Evolutionary conservation across 2,888 invertebrate genomes (phyloP), one percentile per base, ranked within the genome.

Genomic region (Drosophila pegasa): DNA sequence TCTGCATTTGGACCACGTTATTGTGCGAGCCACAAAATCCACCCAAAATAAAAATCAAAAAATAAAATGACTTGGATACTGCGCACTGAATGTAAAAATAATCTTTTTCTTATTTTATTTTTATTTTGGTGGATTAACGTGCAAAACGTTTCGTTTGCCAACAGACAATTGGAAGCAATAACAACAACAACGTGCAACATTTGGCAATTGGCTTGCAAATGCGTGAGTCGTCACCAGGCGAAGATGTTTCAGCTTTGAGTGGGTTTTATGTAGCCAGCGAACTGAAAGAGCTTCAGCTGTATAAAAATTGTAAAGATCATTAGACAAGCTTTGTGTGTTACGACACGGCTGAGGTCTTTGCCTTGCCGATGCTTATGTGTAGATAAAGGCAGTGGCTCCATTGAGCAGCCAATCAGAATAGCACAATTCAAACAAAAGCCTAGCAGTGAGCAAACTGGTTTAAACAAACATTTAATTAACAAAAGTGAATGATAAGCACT

Each of bases 121-220:
- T 63, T 55, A 40, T 66, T 45, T 58, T 18, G 37, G 47, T 61
- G 50, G 54, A 57, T 65, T 75, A 65, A 54, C 65, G 52, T 65
- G 47, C 41, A 64, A 56, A 63, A 58, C 63, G 45, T 54, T 52
- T 31, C 37, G 55, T 38, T 70, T 38, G 51, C 55, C 50, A 54
- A 50, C 51, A 58, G 33, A 55, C 70, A 63, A 75, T 73, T 58
- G 74, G 74, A 20, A 33, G 22, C 56, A 40, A 48, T 9, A 40
- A 18, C 38, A 60, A 37, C 48, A 25, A 33, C 50, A 45, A 56
- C 47, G 47, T 52, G 40, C 65, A 59, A 72, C 64, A 60, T 66
- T 63, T 71, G 65, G 73, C 73, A 77, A 79, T 85, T 85, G 79
- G 68, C 72, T 82, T 76, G 45, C 69, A 68, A 77, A 84, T 84